Base-by-base conservation (phyloP, 2,113 vertebrate genomes). In the Dryoscopus gambensis region DNA sequence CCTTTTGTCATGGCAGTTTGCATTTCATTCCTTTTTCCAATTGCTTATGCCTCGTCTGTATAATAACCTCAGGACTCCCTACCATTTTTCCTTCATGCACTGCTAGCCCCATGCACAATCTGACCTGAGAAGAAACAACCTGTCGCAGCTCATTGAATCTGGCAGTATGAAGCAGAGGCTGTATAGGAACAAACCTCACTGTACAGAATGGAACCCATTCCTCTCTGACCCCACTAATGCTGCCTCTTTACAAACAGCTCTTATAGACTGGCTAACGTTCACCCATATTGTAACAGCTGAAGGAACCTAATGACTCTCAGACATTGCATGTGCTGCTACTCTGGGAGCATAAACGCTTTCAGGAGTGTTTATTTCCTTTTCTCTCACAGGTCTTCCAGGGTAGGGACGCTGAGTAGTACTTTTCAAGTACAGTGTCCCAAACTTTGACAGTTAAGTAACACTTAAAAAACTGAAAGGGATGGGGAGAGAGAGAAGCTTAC, bases 1-100 rank as follows among this genome's bases (percentile, higher is more conserved):
- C n/a, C 27, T 79, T 93, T 86, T 80, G 37, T 83, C 59, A 44
- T 93, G 71, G 39, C 67, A 85, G 67, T 93, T 89, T 93, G 74
- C 57, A 67, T 89, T 91, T 87, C 35, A 47, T 91, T 87, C 37
- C 13, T 74, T 91, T 90, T 89, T 23, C 70, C 52, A 74, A 17
- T 73, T 81, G 63, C 50, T 81, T 77, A 22, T 89, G 33, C 27
- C 46, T 67, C 5, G 33, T 47, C 75, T 86, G 37, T 76, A 8
- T n/a, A 77, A 70, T 53, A n/a, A 91, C 47, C 67, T 57, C 56
- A 47, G 81, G 69, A 75, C 14, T 65, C 53, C 50, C 35, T 39
- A 10, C 56, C 42, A 59, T 2, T 64, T 55, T 91, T 92, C n/a
- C 47, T 90, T 75, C 55, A 13, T 55, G 52, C 49, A 17, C 62